phyloP scores from a whole-genome alignment of 2,888 invertebrate species.

The Esperia sulphurella region DNA sequence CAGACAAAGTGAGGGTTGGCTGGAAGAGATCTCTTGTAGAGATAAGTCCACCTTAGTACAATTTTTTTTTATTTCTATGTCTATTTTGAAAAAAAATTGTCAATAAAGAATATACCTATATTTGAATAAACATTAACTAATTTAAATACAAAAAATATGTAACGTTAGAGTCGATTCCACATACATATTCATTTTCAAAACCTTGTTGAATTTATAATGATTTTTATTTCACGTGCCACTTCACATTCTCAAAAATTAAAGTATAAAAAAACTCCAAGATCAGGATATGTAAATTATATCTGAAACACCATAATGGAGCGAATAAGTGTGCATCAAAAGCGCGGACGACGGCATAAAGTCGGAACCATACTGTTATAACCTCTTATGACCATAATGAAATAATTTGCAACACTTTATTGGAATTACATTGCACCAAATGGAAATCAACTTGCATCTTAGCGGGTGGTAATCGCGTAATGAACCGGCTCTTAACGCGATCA shows the following conservation, averaged over 20 bases:
- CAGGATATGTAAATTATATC: conserved; percentile 4
- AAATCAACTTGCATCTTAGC: conserved; percentile 59
- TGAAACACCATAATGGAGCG: conserved; percentile 17
- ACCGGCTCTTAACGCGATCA: conserved; percentile 31
- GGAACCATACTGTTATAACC: conserved; percentile 35
- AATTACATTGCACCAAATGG: conserved; percentile 42
- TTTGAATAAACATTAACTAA: too few relatives aligned
- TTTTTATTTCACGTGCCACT: not conserved
- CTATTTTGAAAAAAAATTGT: too few relatives aligned
- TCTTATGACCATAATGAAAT: conserved; percentile 46
- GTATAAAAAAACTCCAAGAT: not conserved
- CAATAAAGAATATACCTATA: too few relatives aligned
- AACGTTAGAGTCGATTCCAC: too few relatives aligned
- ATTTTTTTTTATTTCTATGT: too few relatives aligned
- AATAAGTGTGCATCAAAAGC: conserved; percentile 14
- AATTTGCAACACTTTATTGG: conserved; percentile 67
- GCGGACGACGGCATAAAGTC: conserved; percentile 28
- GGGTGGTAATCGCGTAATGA: conserved; percentile 63
- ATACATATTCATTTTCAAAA: too few relatives aligned
- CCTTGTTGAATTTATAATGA: too few relatives aligned
- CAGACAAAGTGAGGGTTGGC: too few relatives aligned
- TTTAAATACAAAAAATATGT: too few relatives aligned
- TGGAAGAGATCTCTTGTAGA: too few relatives aligned
- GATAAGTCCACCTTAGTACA: too few relatives aligned
- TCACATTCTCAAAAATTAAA: not conserved